phyloP scores from a whole-genome alignment of 2,888 invertebrate genomes.

The Chalcosyrphus nemorum region DNA sequence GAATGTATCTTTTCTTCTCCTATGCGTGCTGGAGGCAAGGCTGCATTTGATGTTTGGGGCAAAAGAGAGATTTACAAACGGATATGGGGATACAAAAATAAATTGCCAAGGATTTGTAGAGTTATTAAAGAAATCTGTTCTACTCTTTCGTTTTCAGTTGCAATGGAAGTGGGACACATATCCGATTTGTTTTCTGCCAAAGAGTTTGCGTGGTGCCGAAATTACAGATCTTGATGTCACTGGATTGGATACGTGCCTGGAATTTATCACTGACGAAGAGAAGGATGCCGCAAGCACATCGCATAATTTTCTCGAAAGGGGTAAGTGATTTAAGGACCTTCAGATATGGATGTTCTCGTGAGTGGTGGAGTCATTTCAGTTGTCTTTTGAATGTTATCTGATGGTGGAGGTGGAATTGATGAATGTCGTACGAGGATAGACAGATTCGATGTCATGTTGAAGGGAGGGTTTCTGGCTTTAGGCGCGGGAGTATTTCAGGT shows the following conservation, averaged over 20 bases:
- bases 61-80: background rate
- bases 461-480: background rate
- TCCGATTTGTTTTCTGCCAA: constrained; percentile 82
- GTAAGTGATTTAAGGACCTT: constrained; percentile 75
- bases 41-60: background rate
- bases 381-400: constrained; percentile 3
- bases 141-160: constrained; percentile 74
- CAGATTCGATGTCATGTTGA: background rate
- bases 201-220: constrained; percentile 81
- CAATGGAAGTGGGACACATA: constrained; percentile 82
- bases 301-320: constrained; percentile 83
- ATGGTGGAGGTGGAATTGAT: background rate
- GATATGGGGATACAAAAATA: background rate
- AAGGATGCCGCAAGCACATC: constrained; percentile 83
- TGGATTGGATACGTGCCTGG: constrained; percentile 81
- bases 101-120: constrained; percentile 38
- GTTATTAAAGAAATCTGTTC: constrained; percentile 41
- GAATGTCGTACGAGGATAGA: constrained; percentile 5
- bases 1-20: background rate
- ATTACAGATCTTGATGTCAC: constrained; percentile 81
- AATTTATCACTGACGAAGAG: constrained; percentile 83
- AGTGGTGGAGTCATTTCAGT: background rate
- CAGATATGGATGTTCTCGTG: background rate
- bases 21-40: background rate
- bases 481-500: too few species aligned